A percentile compares a stretch with the other conserved stretches of the same genome.
These are phyloP conservation scores for Sturmia bella DNA, from an alignment of 2,888 invertebrate genomes.

Conservation along the genomic window DNA sequence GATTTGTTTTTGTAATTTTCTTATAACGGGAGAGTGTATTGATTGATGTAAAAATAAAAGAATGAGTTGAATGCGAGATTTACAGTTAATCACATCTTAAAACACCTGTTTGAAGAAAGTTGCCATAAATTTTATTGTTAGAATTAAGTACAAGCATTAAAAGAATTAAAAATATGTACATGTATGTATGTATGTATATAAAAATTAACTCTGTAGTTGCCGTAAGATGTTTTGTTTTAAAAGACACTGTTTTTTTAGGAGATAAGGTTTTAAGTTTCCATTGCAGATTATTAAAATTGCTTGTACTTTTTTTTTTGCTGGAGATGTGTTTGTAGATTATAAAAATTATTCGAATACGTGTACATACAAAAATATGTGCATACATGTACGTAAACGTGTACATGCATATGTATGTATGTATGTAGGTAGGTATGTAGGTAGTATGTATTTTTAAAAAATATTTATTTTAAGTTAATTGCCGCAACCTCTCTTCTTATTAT, in stretches of 20 bases:
- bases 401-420: neutral
- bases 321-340: too few relatives aligned
- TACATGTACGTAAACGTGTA: neutral
- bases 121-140: too few relatives aligned
- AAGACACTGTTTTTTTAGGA: neutral
- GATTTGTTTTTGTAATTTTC: constrained; percentile 25
- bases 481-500: constrained; percentile 4
- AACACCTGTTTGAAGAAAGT: neutral
- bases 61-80: constrained; percentile 8
- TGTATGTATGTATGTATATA: neutral
- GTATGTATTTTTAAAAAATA: constrained; percentile 41
- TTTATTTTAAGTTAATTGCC: constrained; percentile 25
- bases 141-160: too few relatives aligned
- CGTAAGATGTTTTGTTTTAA: constrained; percentile 13
- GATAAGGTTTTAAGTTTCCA: constrained; percentile 20
- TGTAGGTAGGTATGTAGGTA: neutral
- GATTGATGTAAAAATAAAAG: neutral
- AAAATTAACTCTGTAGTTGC: neutral
- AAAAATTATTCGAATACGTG: too few relatives aligned
- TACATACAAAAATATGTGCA: too few relatives aligned
- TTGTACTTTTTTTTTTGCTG: too few relatives aligned
- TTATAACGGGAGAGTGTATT: constrained; percentile 13
- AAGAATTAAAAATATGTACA: too few relatives aligned
- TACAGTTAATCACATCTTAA: constrained; percentile 2
- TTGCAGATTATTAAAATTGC: neutral